Base-by-base conservation (phyloP, 2,797 vertebrate species). In the Peromyscus aztecus region DNA sequence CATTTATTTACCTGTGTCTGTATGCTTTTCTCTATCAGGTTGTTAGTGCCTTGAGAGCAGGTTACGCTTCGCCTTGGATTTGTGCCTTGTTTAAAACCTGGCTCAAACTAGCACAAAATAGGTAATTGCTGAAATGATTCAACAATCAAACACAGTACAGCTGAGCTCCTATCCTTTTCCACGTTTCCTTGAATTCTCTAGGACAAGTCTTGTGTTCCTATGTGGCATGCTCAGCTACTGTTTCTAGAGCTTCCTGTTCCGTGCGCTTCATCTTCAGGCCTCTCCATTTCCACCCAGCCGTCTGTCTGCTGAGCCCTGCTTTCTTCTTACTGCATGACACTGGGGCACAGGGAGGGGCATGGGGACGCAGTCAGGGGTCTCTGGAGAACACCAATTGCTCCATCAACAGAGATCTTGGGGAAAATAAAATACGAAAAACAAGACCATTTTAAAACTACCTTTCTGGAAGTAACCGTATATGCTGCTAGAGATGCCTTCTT, bases 151-250 rank as follows among this genome's bases (percentile, higher is more conserved):
- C 21, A 93, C 6, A 37, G 59, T 6, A 78, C 0, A 92, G 46
- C 34, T 43, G 85, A 90, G 59, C 6, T 52, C 63, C 78, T 80
- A 81, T 52, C 23, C n/a, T 95, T 95, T 49, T 69, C 40, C 40
- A 88, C 10, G 82, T 63, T 86, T 91, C 80, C 76, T 89, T 94
- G 77, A 94, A 87, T 37, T 81, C 24, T 94, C 89, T 91, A 76
- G 87, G 92, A 65, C 83, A 94, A 63, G 49, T 5, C 89, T 82
- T 93, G 29, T 86, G 71, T 78, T 89, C 81, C 24, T 89, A 24
- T 76, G 76, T 67, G 88, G 65, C 21, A 93, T 59, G 75, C 61
- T 67, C 17, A 80, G 52, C 29, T 49, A 90, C 84, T 6, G 71
- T 65, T 37, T 61, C 57, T 34, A 29, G 77, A 31, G 73, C 8